A percentile compares a stretch with the other conserved stretches of the same genome.
phyloP scores from a whole-genome alignment of 2,888 invertebrate genomes.

The Pherbina coryleti region DNA sequence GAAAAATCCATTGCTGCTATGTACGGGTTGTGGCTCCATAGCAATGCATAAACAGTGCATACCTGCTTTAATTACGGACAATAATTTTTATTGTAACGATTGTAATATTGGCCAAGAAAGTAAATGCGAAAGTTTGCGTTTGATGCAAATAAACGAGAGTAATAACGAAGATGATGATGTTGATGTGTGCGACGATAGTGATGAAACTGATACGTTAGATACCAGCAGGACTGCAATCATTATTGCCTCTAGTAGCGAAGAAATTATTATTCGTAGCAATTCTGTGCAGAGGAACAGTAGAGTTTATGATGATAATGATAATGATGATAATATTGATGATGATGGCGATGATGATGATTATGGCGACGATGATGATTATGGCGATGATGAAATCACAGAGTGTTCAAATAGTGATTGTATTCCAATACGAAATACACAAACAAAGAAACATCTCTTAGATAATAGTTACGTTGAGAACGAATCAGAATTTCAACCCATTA shows the following conservation, averaged over 20 bases:
- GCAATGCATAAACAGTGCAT: constrained; percentile 48
- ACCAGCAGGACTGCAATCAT: too few species aligned
- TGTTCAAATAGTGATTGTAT: too few species aligned
- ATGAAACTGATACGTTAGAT: neutral
- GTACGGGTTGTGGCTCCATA: constrained; percentile 59
- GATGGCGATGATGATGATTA: constrained; percentile 21
- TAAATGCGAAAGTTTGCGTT: constrained; percentile 37
- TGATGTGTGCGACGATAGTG: constrained; percentile 46
- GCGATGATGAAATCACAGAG: neutral
- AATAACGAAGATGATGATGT: constrained; percentile 31
- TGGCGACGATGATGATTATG: constrained; percentile 27
- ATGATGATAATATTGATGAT: constrained; percentile 26
- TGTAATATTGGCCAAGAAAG: constrained; percentile 40
- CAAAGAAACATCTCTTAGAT: too few species aligned
- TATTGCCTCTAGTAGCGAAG: neutral
- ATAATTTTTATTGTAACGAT: constrained; percentile 45
- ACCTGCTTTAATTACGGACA: neutral
- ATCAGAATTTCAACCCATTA: too few species aligned
- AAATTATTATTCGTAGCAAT: neutral
- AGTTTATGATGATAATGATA: constrained; percentile 4
- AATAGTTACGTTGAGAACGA: too few species aligned
- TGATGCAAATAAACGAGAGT: neutral
- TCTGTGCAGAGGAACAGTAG: neutral
- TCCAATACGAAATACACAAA: too few species aligned
- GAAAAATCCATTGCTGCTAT: constrained; percentile 52